Evolutionary conservation across 23 tunicate genomes (phyloP).

Genomic region (Phallusia fumigata): DNA sequence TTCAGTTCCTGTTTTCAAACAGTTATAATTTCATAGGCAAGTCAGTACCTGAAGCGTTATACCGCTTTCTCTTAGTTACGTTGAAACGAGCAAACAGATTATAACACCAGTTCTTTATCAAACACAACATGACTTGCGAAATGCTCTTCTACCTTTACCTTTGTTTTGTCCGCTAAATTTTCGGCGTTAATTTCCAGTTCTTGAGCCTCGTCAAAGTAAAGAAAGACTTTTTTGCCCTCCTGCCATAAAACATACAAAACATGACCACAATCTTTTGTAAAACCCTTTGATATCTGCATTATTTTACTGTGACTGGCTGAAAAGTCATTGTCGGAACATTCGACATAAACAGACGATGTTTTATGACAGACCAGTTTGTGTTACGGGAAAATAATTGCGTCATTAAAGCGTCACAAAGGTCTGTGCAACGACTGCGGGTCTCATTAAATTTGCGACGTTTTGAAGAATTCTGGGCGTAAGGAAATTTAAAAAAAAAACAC

Average conservation of each 20-base stretch:
- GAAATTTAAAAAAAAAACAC: too few relatives aligned
- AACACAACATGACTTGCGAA: too few relatives aligned
- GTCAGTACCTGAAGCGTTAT: too few relatives aligned
- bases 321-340: neutral
- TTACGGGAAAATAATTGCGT: neutral
- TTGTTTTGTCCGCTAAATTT: constrained; percentile 62
- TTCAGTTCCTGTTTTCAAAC: too few relatives aligned
- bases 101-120: too few relatives aligned
- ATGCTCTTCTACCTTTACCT: too few relatives aligned
- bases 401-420: neutral
- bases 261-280: neutral
- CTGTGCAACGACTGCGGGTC: neutral
- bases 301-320: neutral
- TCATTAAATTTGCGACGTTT: too few relatives aligned
- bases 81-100: too few relatives aligned
- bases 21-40: too few relatives aligned
- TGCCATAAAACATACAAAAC: neutral
- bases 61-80: too few relatives aligned
- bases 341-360: neutral
- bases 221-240: constrained; percentile 62
- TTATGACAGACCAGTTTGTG: neutral
- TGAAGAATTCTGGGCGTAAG: too few relatives aligned
- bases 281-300: neutral
- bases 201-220: constrained; percentile 58
- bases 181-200: constrained; percentile 60